These are phyloP conservation scores for Apamea epomidion DNA, from an alignment of 2,888 invertebrate species.

Conservation along the genomic window DNA sequence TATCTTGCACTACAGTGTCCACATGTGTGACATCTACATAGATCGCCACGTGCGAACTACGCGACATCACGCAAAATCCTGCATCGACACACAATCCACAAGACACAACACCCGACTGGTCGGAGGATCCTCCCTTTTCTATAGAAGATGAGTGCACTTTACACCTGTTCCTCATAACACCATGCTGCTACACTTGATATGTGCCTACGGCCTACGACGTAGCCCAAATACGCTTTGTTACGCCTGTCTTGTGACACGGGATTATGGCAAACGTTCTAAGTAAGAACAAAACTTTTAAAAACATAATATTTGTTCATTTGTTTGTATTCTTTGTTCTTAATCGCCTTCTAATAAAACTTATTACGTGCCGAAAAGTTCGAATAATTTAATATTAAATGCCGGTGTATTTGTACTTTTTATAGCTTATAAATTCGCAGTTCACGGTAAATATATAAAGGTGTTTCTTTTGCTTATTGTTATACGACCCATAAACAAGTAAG, in stretches of 20 bases:
- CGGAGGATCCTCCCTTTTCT: background rate
- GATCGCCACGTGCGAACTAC: background rate
- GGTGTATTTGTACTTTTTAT: slow-evolving; percentile 22
- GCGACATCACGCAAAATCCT: background rate
- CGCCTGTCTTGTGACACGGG: background rate
- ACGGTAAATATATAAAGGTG: slow-evolving; percentile 42
- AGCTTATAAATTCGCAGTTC: slow-evolving; percentile 47
- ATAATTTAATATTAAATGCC: slow-evolving; percentile 43
- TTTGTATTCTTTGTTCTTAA: slow-evolving; percentile 10
- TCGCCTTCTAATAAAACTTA: slow-evolving; percentile 23
- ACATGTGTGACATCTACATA: background rate
- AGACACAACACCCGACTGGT: background rate
- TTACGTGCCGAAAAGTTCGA: slow-evolving; percentile 18
- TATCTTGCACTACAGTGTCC: background rate
- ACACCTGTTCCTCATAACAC: background rate
- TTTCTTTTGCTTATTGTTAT: slow-evolving; percentile 47
- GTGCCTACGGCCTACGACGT: background rate
- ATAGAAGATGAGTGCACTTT: background rate
- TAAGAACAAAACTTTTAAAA: background rate
- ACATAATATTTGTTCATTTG: background rate
- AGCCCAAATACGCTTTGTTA: slow-evolving; percentile 11
- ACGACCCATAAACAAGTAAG: slow-evolving; percentile 44
- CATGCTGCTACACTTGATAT: background rate
- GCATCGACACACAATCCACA: background rate
- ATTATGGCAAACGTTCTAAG: background rate